A percentile compares a stretch with the other conserved stretches of the same genome.
phyloP scores from a whole-genome alignment of 2,113 vertebrate species.

The Butastur rufipennis region DNA sequence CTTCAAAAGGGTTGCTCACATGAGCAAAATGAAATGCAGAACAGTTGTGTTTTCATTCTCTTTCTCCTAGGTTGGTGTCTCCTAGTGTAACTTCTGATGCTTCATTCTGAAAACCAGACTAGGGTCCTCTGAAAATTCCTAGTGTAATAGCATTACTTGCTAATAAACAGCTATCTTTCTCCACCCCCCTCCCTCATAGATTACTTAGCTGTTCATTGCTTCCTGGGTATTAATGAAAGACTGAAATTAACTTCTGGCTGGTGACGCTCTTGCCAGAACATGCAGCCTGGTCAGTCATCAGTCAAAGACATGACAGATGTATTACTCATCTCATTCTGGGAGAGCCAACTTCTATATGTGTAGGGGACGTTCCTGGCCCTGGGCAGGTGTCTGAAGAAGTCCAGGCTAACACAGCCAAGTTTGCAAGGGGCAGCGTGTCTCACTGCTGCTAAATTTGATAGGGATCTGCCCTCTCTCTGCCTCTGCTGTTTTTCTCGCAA shows the following conservation, averaged over 20 bases:
- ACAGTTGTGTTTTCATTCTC: not conserved
- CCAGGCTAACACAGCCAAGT: not conserved
- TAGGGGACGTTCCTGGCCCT: not conserved
- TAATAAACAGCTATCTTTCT: not conserved
- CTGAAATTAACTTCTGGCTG: not conserved
- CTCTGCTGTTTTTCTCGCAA: not conserved
- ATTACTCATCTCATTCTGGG: not conserved
- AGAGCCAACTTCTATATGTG: rapidly evolving
- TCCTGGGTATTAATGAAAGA: not conserved
- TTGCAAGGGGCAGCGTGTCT: not conserved
- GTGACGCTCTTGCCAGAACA: not conserved
- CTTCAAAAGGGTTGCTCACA: not conserved
- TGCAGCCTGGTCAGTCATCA: not conserved
- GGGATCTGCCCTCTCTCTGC: not conserved
- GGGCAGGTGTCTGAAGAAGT: not conserved
- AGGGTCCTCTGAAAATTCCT: not conserved
- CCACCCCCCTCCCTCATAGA: not conserved
- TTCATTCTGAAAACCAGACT: not conserved
- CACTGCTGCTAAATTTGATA: not conserved
- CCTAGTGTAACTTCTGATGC: not conserved
- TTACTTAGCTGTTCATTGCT: not conserved
- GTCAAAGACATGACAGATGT: not conserved
- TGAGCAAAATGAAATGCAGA: not conserved
- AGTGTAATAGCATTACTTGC: not conserved
- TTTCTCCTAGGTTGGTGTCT: not conserved